A percentile compares a stretch with the other conserved stretches of the same genome.
Evolutionary conservation across 2,113 vertebrate genomes (phyloP).

Genomic region (Amphiprion ocellaris): DNA sequence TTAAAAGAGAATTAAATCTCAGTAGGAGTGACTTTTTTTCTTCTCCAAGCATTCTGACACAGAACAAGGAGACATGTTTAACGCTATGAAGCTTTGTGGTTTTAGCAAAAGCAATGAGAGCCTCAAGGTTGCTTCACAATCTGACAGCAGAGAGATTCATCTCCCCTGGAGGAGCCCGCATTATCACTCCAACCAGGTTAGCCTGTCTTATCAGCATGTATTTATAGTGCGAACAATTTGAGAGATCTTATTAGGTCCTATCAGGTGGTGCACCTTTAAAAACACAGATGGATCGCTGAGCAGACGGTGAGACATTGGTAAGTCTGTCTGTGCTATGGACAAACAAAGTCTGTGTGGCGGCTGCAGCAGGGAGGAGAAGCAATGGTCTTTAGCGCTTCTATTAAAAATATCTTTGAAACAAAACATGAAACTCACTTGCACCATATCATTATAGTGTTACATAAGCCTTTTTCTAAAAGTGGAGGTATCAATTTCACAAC

Average conservation of each 20-base stretch:
- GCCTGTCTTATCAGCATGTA: conserved; percentile 68
- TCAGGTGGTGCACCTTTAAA: conserved; percentile 70
- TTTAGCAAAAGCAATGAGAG: conserved; percentile 21
- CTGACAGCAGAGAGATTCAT: conserved; percentile 37
- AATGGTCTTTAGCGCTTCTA: conserved; percentile 27
- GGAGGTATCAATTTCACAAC: neutral
- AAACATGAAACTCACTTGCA: conserved; percentile 14
- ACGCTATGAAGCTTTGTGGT: conserved; percentile 25
- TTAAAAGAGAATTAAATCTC: conserved; percentile 14
- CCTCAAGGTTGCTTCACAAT: conserved; percentile 25
- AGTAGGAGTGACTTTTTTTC: conserved; percentile 5
- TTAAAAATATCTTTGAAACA: conserved; percentile 12
- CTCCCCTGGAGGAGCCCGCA: conserved; percentile 7
- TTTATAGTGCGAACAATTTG: conserved; percentile 70
- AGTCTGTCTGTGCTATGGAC: conserved; percentile 50
- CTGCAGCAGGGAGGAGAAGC: conserved; percentile 34
- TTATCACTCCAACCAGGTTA: conserved; percentile 51
- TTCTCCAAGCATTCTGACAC: conserved; percentile 37
- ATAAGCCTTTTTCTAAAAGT: conserved; percentile 2
- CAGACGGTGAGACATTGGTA: conserved; percentile 48
- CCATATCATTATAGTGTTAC: neutral
- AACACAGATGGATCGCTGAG: conserved; percentile 70
- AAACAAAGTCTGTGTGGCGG: conserved; percentile 58
- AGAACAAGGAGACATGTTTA: conserved; percentile 25
- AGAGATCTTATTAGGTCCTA: conserved; percentile 66